Evolutionary conservation across 2,888 invertebrate genomes (phyloP).

Genomic region (Drosophila monieri): DNA sequence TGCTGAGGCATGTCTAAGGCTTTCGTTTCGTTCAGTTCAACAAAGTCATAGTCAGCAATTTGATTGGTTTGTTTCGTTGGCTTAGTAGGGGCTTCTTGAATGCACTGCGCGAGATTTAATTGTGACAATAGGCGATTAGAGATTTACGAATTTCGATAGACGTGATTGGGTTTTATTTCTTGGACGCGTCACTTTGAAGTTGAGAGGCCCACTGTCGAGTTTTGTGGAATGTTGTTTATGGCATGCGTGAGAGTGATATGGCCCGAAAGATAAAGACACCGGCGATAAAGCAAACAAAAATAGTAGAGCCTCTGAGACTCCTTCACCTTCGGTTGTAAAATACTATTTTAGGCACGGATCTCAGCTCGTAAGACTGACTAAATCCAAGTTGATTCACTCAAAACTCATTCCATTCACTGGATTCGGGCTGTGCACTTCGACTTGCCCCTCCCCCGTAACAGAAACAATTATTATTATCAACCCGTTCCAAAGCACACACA

Average conservation of each 20-base stretch:
- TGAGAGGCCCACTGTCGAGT: not conserved
- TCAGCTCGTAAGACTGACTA: constrained; percentile 7
- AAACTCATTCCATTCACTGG: constrained; percentile 2
- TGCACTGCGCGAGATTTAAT: constrained; percentile 73
- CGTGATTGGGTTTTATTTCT: constrained; percentile 6
- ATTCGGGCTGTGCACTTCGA: constrained; percentile 8
- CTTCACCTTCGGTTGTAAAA: constrained; percentile 5
- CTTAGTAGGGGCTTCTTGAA: constrained; percentile 65
- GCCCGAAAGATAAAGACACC: constrained; percentile 32
- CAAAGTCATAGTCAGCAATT: constrained; percentile 75
- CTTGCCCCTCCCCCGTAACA: not conserved
- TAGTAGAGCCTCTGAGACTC: not conserved
- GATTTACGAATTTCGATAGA: constrained; percentile 24
- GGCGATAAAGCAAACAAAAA: constrained; percentile 33
- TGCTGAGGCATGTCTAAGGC: constrained; percentile 78
- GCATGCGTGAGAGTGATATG: constrained; percentile 33
- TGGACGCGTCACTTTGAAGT: constrained; percentile 42
- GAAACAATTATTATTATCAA: constrained; percentile 56
- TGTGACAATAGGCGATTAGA: constrained; percentile 55
- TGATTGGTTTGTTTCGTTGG: constrained; percentile 42
- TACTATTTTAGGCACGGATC: not conserved
- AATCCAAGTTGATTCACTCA: constrained; percentile 2
- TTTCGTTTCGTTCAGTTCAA: constrained; percentile 67
- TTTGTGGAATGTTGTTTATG: constrained; percentile 39
- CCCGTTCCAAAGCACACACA: constrained; percentile 20